A percentile compares a stretch with the other conserved stretches of the same genome.
Evolutionary conservation across 1,140 invertebrate species (phyloP).

Genomic region (Sycobia sp.): DNA sequence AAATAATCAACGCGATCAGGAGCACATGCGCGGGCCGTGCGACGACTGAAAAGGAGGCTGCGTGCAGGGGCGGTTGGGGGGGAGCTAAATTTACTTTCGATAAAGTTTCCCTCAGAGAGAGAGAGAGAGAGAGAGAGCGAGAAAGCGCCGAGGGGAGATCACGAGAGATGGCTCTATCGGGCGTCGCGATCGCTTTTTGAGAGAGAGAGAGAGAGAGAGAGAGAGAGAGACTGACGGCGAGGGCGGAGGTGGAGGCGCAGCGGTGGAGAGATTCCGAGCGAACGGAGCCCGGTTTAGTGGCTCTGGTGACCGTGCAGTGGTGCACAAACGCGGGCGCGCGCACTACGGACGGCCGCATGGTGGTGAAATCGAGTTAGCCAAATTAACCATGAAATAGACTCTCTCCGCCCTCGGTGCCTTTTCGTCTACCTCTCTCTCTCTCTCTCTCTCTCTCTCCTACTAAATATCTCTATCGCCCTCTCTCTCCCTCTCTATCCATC

Average conservation of each 20-base stretch:
- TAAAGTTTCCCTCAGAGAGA: slow-evolving; percentile 7
- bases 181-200: slow-evolving; percentile 4
- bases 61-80: too few species aligned
- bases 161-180: slow-evolving; percentile 26
- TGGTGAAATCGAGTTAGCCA: slow-evolving; percentile 57
- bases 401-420: slow-evolving; percentile 53
- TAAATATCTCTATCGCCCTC: too few species aligned
- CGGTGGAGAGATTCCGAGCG: neutral
- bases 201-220: too few species aligned
- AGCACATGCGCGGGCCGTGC: neutral
- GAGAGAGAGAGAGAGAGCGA: neutral
- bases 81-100: slow-evolving; percentile 31
- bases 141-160: too few species aligned
- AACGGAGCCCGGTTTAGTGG: slow-evolving; percentile 41
- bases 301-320: slow-evolving; percentile 33
- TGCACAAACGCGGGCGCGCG: slow-evolving; percentile 40
- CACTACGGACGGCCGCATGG: slow-evolving; percentile 37
- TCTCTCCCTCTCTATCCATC: too few species aligned
- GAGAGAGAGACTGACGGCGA: too few species aligned
- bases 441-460: neutral
- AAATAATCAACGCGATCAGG: slow-evolving; percentile 20
- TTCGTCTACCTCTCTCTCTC: too few species aligned
- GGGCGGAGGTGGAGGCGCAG: neutral
- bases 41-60: too few species aligned
- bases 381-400: slow-evolving; percentile 65